These are phyloP conservation scores for Grallaria varia DNA, from an alignment of 2,113 vertebrate species.

Conservation along the genomic window DNA sequence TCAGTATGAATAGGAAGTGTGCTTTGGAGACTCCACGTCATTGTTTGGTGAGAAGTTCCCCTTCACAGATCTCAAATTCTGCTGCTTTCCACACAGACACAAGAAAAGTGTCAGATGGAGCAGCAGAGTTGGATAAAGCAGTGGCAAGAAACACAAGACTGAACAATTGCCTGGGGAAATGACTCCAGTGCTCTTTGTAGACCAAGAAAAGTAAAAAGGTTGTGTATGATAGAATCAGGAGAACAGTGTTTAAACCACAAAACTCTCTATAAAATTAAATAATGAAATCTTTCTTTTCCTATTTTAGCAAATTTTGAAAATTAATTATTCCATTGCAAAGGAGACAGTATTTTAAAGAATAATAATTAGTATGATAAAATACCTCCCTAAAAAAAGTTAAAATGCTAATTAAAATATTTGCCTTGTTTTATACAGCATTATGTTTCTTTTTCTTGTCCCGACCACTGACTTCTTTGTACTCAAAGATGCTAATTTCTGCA, in stretches of 20 bases:
- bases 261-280: neutral
- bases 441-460: neutral
- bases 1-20: neutral
- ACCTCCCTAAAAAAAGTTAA: neutral
- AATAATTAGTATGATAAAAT: neutral
- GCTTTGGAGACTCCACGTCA: neutral
- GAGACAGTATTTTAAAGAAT: neutral
- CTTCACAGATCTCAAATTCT: neutral
- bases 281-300: neutral
- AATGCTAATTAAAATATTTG: neutral
- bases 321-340: neutral
- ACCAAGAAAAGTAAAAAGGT: neutral
- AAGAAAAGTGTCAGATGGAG: neutral
- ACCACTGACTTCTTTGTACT: neutral
- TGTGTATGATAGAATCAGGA: neutral
- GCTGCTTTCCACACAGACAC: neutral
- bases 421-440: neutral
- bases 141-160: neutral
- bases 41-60: neutral
- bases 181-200: neutral
- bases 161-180: neutral
- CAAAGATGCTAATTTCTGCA: slow-evolving; percentile 19
- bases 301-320: neutral
- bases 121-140: neutral
- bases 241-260: neutral